Evolutionary conservation across 2,113 vertebrate species (phyloP), one percentile per base, ranked within the genome.

Genomic region (Pleuronectes platessa): DNA sequence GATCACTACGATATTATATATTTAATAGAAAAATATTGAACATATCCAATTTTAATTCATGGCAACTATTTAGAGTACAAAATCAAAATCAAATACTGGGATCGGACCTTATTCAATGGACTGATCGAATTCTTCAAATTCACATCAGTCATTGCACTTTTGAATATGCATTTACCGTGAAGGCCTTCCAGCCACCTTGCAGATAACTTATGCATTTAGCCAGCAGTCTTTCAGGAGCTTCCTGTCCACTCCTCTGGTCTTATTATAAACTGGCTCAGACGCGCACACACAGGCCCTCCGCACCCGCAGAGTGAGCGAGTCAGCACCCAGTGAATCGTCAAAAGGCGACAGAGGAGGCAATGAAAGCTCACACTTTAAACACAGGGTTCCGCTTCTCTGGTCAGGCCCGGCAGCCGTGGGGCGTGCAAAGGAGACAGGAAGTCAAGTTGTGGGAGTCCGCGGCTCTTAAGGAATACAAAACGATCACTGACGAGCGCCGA

Each of bases 401-500:
- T 71, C 65, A 35, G 76, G 71, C 75, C 47, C 78, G 76, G 87
- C 59, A 7, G 42, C 12, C 23, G 23, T 10, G 15, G 69, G 79
- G 86, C 55, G 42, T 21, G 75, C 59, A 77, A 20, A 37, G 63
- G 79, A 79, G 80, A 86, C 86, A 92, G 92, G 93, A 93, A 94
- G 90, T 86, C 84, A 78, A 83, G 76, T 81, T 87, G 78, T 87
- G 82, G 79, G 88, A 86, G 81, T 75, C 54, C 45, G 1, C 60
- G 0, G 80, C 80, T 91, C 82, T 85, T 91, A 4, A 70, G 74
- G 87, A 91, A 92, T 83, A 90, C 93, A 89, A 89, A 90, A 85
- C 76, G 73, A 84, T 90, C 81, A 85, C 59, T 89, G 88, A 90
- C 35, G 63, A 81, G 87, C 45, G 18, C 72, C 0, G 69, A 51